phyloP scores from a whole-genome alignment of 2,113 vertebrate genomes.

The Sprattus sprattus region DNA sequence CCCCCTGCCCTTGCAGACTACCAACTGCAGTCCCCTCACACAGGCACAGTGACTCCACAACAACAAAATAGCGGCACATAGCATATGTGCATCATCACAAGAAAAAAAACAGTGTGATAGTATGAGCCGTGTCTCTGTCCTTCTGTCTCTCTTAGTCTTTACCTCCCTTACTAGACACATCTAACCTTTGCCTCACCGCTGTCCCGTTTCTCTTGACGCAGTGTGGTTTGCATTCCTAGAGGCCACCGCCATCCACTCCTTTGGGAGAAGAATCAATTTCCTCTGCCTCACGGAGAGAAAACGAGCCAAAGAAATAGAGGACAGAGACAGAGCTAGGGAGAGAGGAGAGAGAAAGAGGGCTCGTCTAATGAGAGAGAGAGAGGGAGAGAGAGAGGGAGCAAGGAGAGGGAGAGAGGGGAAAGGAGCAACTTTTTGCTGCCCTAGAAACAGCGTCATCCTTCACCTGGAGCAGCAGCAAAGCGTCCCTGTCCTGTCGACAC shows the following conservation, averaged over 20 bases:
- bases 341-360: constrained; percentile 19
- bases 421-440: constrained; percentile 23
- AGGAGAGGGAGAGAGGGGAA: neutral
- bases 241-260: constrained; percentile 37
- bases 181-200: constrained; percentile 32
- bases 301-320: constrained; percentile 19
- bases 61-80: neutral
- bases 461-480: neutral
- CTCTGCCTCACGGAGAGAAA: constrained; percentile 14
- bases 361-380: neutral
- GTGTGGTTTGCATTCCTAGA: constrained; percentile 35
- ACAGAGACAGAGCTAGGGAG: neutral
- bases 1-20: neutral
- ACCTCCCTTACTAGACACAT: neutral
- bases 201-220: constrained; percentile 42
- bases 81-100: neutral
- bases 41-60: neutral
- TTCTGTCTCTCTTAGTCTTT: neutral
- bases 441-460: constrained; percentile 24
- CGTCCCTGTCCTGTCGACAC: neutral
- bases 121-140: neutral
- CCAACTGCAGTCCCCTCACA: neutral
- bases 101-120: no score
- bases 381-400: neutral
- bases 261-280: constrained; percentile 29